A percentile compares a stretch with the other conserved stretches of the same genome.
These are phyloP conservation scores for Spheniscus mendiculus DNA, from an alignment of 2,113 vertebrate species.

Conservation along the genomic window DNA sequence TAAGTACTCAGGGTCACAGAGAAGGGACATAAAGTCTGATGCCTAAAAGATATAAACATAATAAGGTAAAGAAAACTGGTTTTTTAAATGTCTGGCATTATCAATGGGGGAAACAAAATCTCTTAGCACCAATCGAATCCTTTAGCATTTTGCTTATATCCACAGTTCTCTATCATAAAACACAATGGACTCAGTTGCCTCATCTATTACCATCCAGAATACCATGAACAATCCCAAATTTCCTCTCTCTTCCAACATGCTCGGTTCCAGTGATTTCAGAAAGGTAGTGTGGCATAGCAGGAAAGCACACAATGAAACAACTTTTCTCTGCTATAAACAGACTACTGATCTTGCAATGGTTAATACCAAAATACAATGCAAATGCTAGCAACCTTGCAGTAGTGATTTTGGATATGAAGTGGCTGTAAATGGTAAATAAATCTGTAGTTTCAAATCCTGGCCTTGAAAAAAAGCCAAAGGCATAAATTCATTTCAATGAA, in stretches of 20 bases:
- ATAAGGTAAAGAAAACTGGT: neutral
- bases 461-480: neutral
- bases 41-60: neutral
- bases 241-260: neutral
- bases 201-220: neutral
- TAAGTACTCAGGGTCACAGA: neutral
- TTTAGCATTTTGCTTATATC: neutral
- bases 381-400: neutral
- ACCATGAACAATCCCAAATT: neutral
- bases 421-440: neutral
- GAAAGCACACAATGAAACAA: neutral
- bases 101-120: neutral
- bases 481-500: neutral
- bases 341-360: neutral
- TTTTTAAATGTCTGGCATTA: neutral
- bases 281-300: accelerated
- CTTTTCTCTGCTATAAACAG: neutral
- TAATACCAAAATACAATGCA: neutral
- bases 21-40: neutral
- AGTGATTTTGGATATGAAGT: neutral
- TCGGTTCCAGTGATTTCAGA: neutral
- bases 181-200: neutral
- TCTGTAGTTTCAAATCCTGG: neutral
- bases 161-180: neutral
- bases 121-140: neutral